These are phyloP conservation scores for Stenodema calcarata DNA, from an alignment of 2,888 invertebrate species.

Conservation along the genomic window DNA sequence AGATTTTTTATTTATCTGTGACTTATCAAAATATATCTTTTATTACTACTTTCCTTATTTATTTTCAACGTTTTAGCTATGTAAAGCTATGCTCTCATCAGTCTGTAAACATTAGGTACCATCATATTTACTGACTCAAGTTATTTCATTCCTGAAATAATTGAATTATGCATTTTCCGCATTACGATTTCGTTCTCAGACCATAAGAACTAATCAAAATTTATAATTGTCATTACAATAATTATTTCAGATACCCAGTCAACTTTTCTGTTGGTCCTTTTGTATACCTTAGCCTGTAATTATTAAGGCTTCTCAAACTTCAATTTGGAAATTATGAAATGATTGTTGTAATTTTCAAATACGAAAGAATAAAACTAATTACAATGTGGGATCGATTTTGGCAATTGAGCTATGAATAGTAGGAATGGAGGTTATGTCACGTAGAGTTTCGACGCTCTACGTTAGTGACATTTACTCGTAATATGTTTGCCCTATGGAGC, in stretches of 20 bases:
- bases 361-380: no score
- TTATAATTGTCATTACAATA: background rate
- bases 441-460: no score
- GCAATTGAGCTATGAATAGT: no score
- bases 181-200: background rate
- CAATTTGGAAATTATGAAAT: no score
- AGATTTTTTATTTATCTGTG: background rate
- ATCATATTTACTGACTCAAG: background rate
- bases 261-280: background rate
- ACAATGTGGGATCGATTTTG: no score
- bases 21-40: background rate
- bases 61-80: background rate
- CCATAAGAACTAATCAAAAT: background rate
- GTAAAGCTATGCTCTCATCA: background rate
- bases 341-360: no score
- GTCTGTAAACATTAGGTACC: background rate
- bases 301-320: no score
- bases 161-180: background rate
- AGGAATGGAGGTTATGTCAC: no score
- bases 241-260: background rate
- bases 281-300: background rate
- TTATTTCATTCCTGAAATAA: background rate
- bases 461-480: no score
- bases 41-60: background rate
- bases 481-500: no score